Evolutionary conservation across 2,113 vertebrate genomes (phyloP).

Genomic region (Engystomops pustulosus): DNA sequence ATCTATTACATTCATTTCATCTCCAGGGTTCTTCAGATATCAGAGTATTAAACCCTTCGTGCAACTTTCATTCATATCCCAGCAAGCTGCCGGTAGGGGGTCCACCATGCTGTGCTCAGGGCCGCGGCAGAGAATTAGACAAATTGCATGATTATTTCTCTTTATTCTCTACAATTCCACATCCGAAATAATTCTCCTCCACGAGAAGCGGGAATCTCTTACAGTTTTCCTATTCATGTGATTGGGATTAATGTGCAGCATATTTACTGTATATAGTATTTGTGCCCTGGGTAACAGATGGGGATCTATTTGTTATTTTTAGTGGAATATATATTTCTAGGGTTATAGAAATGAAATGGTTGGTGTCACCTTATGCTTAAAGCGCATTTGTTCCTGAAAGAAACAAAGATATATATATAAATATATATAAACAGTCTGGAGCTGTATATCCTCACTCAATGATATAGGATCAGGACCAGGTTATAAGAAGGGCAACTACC

Average conservation of each 20-base stretch:
- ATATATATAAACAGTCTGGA: no score
- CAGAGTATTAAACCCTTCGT: slow-evolving; percentile 40
- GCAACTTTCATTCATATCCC: slow-evolving; percentile 26
- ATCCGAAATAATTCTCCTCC: neutral
- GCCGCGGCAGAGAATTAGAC: slow-evolving; percentile 20
- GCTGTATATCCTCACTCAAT: neutral
- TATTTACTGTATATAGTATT: slow-evolving; percentile 11
- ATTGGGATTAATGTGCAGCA: neutral
- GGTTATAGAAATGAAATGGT: neutral
- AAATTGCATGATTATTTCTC: slow-evolving; percentile 39
- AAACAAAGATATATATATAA: no score
- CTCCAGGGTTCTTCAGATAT: slow-evolving; percentile 32
- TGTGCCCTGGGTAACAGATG: neutral
- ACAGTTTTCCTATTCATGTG: neutral
- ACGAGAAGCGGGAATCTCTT: neutral
- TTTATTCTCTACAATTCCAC: slow-evolving; percentile 12
- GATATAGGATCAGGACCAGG: neutral
- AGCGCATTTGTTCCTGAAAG: no score
- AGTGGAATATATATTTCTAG: neutral
- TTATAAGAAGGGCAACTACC: neutral
- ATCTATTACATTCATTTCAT: slow-evolving; percentile 44
- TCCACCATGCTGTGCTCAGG: neutral
- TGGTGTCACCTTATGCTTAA: neutral
- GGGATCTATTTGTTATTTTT: neutral
- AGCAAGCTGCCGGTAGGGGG: neutral